Evolutionary conservation across 2,888 invertebrate species (phyloP).

Genomic region (Chirona hameri): DNA sequence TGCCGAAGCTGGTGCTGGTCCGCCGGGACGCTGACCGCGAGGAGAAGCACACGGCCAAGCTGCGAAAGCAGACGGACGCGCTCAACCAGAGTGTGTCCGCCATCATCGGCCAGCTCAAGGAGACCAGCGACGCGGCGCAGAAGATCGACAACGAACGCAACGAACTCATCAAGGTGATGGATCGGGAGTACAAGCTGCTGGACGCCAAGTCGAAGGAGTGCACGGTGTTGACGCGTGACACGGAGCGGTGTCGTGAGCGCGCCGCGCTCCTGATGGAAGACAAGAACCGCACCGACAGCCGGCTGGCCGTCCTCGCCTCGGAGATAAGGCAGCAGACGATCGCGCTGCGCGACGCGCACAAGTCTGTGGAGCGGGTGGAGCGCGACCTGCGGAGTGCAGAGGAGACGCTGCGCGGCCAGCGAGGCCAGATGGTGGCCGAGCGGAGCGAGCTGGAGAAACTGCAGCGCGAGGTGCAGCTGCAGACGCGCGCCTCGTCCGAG

Average conservation of each 20-base stretch:
- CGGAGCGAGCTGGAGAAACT: not conserved
- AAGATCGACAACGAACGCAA: not conserved
- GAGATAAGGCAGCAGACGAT: not conserved
- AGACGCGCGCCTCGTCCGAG: not conserved
- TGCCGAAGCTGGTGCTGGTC: not conserved
- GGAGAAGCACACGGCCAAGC: not conserved
- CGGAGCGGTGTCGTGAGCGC: not conserved
- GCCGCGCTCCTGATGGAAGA: not conserved
- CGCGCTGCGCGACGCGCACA: not conserved
- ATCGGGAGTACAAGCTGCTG: not conserved
- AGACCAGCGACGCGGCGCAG: not conserved
- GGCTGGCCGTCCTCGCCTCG: not conserved
- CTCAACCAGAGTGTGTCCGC: not conserved
- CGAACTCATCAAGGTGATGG: constrained; percentile 10
- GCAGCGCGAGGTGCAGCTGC: not conserved
- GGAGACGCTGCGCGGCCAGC: not conserved
- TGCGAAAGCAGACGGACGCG: not conserved
- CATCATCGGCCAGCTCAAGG: not conserved
- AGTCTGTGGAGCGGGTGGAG: constrained; percentile 2
- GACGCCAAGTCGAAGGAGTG: constrained; percentile 13
- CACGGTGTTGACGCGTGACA: not conserved
- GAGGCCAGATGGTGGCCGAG: not conserved
- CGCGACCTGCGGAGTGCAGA: not conserved
- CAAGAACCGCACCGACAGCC: not conserved
- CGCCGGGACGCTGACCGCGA: not conserved